Conservation (phyloP, 1,140 invertebrate species). For the Melitaea cinxia region DNA sequence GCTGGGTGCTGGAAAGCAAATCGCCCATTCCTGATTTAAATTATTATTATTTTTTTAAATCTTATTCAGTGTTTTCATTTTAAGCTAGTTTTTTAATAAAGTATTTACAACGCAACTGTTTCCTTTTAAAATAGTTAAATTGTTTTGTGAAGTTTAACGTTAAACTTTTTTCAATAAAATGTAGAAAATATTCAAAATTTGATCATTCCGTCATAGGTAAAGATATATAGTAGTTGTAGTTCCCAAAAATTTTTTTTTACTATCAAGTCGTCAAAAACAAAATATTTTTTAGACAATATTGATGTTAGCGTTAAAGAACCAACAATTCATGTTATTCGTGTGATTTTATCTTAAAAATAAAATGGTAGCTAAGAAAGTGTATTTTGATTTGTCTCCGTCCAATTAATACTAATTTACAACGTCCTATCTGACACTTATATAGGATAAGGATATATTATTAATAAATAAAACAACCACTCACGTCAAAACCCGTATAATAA, state of each 20-base stretch:
- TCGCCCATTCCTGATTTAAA: slow-evolving; percentile 44
- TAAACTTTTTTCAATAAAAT: too few relatives aligned
- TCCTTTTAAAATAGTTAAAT: background rate
- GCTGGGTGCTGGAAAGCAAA: slow-evolving; percentile 33
- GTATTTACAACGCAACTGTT: background rate
- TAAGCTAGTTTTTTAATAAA: background rate
- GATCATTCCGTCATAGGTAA: too few relatives aligned
- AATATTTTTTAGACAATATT: slow-evolving; percentile 35
- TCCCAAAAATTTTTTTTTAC: background rate
- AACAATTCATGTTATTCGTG: slow-evolving; percentile 41
- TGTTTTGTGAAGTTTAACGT: background rate
- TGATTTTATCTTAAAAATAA: slow-evolving; percentile 50
- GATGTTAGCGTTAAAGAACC: slow-evolving; percentile 34
- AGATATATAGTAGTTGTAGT: background rate
- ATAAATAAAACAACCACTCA: background rate
- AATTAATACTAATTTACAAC: too few relatives aligned
- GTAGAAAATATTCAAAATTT: too few relatives aligned
- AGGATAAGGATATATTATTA: too few relatives aligned
- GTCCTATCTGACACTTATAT: too few relatives aligned
- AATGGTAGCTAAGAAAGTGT: slow-evolving; percentile 29
- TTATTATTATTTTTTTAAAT: slow-evolving; percentile 26
- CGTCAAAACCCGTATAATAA: background rate
- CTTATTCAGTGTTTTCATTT: slow-evolving; percentile 16
- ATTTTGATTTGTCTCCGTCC: slow-evolving; percentile 24
- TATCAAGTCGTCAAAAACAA: slow-evolving; percentile 4